Evolutionary conservation across 2,113 vertebrate genomes (phyloP).

Genomic region (Columba janthina): DNA sequence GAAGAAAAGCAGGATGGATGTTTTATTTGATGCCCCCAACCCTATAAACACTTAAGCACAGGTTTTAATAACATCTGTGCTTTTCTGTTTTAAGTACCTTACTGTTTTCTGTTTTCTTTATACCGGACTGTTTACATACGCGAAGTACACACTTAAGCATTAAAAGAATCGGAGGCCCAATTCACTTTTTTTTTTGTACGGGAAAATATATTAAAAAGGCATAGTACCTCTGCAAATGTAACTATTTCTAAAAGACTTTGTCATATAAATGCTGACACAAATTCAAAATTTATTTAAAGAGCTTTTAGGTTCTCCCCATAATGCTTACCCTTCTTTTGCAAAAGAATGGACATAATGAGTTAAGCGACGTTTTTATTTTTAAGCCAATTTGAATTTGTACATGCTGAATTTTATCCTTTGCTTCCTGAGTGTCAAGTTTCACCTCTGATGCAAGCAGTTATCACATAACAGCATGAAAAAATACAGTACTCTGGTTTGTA

Average conservation of each 20-base stretch:
- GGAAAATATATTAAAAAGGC: background rate
- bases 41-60: background rate
- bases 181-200: background rate
- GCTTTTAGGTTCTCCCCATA: background rate
- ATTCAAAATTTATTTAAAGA: background rate
- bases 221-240: background rate
- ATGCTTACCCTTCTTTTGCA: background rate
- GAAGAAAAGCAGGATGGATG: constrained; percentile 1
- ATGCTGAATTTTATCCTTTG: background rate
- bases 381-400: background rate
- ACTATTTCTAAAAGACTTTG: background rate
- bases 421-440: background rate
- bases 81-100: background rate
- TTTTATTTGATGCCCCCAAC: background rate
- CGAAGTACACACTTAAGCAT: background rate
- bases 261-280: background rate
- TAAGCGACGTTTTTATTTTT: background rate
- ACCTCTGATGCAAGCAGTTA: background rate
- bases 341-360: background rate
- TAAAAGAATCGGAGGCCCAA: background rate
- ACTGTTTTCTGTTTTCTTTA: background rate
- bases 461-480: background rate
- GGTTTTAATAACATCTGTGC: background rate
- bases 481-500: background rate
- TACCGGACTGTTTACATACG: background rate